These are phyloP conservation scores for Epizoanthus scotinus DNA, from an alignment of 92 coral and sea anemone genomes.

Conservation along the genomic window DNA sequence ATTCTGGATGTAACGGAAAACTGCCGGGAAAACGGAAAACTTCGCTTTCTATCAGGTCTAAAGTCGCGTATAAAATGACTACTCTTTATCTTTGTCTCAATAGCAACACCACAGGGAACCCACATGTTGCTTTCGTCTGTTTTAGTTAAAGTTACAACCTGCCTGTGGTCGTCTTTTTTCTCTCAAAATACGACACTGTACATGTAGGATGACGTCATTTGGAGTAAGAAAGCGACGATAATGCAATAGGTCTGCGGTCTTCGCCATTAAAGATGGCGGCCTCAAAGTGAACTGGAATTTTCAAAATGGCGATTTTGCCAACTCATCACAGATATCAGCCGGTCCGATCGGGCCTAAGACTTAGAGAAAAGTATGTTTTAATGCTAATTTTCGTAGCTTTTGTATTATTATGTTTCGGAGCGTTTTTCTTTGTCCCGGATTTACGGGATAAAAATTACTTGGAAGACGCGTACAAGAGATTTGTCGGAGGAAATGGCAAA, in stretches of 20 bases:
- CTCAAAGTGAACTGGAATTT: conserved; percentile 13
- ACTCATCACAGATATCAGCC: conserved; percentile 92
- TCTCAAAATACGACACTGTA: too few species aligned
- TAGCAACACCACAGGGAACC: too few species aligned
- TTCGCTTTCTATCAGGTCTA: too few species aligned
- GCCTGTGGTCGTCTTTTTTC: too few species aligned
- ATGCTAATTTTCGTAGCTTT: conserved; percentile 90
- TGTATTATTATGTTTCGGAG: conserved; percentile 91
- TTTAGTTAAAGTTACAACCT: too few species aligned
- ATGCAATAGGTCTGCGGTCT: conserved; percentile 29
- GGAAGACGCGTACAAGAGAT: conserved; percentile 85
- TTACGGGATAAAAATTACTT: conserved; percentile 74
- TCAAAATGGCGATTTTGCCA: conserved; percentile 93
- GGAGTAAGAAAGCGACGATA: too few species aligned
- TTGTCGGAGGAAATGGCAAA: conserved; percentile 76
- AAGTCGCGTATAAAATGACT: too few species aligned
- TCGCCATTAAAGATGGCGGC: conserved; percentile 49
- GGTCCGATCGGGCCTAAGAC: conserved; percentile 89
- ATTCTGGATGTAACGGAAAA: too few species aligned
- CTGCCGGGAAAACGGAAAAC: too few species aligned
- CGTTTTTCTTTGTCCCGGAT: conserved; percentile 98
- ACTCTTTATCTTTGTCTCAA: too few species aligned
- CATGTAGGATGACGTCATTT: too few species aligned
- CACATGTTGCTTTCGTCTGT: too few species aligned
- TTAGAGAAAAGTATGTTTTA: conserved; percentile 95